Conservation (phyloP, 2,797 vertebrate genomes). For the Prunella strophiata region DNA sequence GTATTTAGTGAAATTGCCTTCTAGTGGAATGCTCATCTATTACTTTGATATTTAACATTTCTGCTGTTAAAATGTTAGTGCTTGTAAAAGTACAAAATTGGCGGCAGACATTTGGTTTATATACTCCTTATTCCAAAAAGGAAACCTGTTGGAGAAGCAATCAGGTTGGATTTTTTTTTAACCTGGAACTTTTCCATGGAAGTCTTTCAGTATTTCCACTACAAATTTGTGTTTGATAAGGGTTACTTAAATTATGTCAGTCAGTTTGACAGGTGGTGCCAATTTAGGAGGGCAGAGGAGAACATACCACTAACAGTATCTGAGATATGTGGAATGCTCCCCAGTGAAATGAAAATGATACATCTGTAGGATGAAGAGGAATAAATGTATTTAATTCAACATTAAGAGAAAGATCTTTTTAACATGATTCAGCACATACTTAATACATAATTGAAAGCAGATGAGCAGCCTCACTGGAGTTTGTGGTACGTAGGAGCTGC, state of each 20-base stretch:
- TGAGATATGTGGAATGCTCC: neutral
- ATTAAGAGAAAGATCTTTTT: conserved; percentile 30
- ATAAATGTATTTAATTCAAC: conserved; percentile 49
- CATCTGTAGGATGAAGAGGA: conserved; percentile 44
- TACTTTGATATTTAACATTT: conserved; percentile 83
- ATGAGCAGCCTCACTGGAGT: conserved; percentile 19
- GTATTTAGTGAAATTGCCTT: conserved; percentile 85
- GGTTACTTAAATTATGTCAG: neutral
- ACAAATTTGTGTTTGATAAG: neutral
- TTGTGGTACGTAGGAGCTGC: neutral
- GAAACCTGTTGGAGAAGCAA: neutral
- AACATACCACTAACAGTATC: neutral
- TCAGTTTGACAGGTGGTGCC: neutral
- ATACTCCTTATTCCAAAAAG: conserved; percentile 11
- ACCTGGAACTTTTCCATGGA: neutral
- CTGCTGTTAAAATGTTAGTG: conserved; percentile 81
- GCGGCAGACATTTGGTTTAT: conserved; percentile 56
- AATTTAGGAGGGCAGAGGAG: neutral
- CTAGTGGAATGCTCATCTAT: conserved; percentile 80
- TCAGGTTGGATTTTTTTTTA: neutral
- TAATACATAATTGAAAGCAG: conserved; percentile 37
- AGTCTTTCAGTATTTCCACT: neutral
- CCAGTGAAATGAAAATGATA: conserved; percentile 10
- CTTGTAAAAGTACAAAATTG: conserved; percentile 63
- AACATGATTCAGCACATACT: conserved; percentile 45